Base-by-base conservation (phyloP, 2,797 vertebrate genomes). In the Furcifer pardalis region DNA sequence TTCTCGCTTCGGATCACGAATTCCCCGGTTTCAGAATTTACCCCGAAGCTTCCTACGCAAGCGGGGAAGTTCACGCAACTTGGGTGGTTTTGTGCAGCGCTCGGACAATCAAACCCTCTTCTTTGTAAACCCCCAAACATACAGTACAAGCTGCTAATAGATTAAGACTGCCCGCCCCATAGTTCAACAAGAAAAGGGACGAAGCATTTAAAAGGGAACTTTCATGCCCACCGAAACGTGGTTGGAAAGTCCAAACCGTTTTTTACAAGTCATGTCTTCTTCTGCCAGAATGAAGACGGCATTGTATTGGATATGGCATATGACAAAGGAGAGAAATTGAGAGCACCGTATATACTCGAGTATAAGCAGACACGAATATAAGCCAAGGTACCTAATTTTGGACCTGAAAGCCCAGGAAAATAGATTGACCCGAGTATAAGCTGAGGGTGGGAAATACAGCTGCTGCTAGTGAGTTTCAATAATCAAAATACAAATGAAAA, bases 61-160 rank as follows among this genome's bases (percentile, higher is more conserved):
- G 9, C 12, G 73, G 8, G 73, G 71, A 84, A 1, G 2, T 73
- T 88, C 63, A 1, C 0, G 0, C 32, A 84, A 65, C 21, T 78
- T 89, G 42, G 44, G 25, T 23, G 5, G 13, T n/a, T 56, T 83
- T 25, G 3, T 0, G 0, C n/a, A n/a, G 44, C 86, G 2, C 66
- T n/a, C 0, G 90, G 90, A 92, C 91, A 91, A 87, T 90, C 89
- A 0, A 62, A 72, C 13, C 0, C 42, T 12, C 59, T 25, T 37
- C 4, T 5, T n/a, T n/a, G n/a, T n/a, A n/a, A n/a, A 37, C 88
- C 92, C 90, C 91, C 82, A 35, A 32, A 69, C 7, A 2, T 15
- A 0, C 23, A 1, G 13, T 0, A 42, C 72, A 84, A 89, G 82
- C 78, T 87, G 81, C 81, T 87, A 5, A 23, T 0, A 5, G 19